Base-by-base conservation (phyloP, 2,797 vertebrate genomes). In the Paguma larvata region DNA sequence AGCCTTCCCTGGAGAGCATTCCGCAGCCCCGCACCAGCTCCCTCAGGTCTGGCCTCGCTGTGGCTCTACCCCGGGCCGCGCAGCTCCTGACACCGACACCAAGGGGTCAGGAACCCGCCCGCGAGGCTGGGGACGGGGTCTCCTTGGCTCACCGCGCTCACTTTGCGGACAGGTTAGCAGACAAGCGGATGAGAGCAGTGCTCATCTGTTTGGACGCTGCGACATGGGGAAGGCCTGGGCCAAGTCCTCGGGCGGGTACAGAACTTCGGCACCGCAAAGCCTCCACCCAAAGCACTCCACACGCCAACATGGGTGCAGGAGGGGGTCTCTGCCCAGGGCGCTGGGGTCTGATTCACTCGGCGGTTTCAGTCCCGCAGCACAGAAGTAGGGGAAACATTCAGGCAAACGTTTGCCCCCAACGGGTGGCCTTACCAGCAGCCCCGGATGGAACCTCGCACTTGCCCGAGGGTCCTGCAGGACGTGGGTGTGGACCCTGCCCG, bases 281-380 rank as follows among this genome's bases (percentile, higher is more conserved):
- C 27, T 67, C 46, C 16, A 15, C 70, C 25, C 3, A 18, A 67
- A 87, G 41, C 0, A 3, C 12, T 68, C 44, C 56, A 14, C 0
- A 1, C 0, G 0, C 46, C 38, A 65, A 9, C 0, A 1, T 10
- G 21, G 12, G 25, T 68, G 12, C 10, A 2, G 63, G 70, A 62
- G 2, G 23, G 34, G 34, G 72, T 85, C 38, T 88, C 87, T 32
- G 51, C 65, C 59, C 1, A 67, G 75, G n/a, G 53, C 46, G 2
- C 32, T 10, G 16, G 56, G 44, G 65, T 34, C 56, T 8, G 5
- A 53, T 48, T 56, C 72, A 32, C 25, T 41, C 11, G 5, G 30
- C 0, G 1, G 38, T 41, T 44, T 73, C 16, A 13, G 23, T 27
- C 23, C 23, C 51, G 12, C 21, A 32, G 48, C 32, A 32, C 25